Base-by-base conservation (phyloP, 2,888 invertebrate species). In the Ptychoptera contaminata region DNA sequence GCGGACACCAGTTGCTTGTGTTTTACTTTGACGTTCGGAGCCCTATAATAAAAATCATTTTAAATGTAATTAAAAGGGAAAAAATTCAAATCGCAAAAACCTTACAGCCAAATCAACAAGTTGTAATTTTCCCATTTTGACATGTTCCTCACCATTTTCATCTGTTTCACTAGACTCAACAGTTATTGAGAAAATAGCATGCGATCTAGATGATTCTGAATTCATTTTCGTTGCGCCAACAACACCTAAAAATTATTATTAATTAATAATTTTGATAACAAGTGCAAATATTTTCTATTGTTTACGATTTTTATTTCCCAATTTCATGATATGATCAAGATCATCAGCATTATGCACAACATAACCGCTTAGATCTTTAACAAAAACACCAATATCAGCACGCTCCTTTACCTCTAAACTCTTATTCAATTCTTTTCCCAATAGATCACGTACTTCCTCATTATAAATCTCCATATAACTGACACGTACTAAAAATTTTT, bases 401-500 rank as follows among this genome's bases (percentile, higher is more conserved):
- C 94, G 70, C 66, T 98, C 97, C 63, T 94, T 91, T 2, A 97
- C 88, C 65, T 94, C 92, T 11, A 94, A 69, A 55, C 82, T 80
- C 55, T 77, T 78, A 53, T 79, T 80, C 31, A 90, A 86, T 63
- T 92, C 87, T 62, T 87, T 88, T 7, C 84, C 83, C 5, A 98
- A 70, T 37, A 98, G 71, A 69, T 99, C 98, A 23, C 96, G 75
- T 0, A 98, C 92, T 66, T 98, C 97, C 66, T 98, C 98, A 64
- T 98, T 98, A 67, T 98, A 98, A 50, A 99, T 97, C 71, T 99
- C 97, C 65, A 98, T 71, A 63, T 97, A 98, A 0, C 97, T 94
- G 6, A 96, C 96, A 53, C 96, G 80, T 7, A 98, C 97, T 43
- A 97, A 72, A 67, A 98, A 98, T 56, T 92, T 88, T 55, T 86